These are phyloP conservation scores for Cylloceria caligata DNA, from an alignment of 2,888 invertebrate species.

Conservation along the genomic window DNA sequence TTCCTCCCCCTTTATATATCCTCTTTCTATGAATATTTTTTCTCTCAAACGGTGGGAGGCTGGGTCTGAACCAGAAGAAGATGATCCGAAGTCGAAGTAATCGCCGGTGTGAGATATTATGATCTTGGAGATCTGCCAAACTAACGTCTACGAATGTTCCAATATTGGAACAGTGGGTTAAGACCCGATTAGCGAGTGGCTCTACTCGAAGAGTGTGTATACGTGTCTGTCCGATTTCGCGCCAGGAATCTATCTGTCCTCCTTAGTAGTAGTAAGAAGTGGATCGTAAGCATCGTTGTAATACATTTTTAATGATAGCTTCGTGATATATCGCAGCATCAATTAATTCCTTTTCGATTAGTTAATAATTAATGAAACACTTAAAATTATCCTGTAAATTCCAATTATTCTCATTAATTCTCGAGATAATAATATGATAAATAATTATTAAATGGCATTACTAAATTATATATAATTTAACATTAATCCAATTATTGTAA, in stretches of 20 bases:
- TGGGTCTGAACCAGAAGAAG: slow-evolving; percentile 22
- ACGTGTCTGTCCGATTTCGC: background rate
- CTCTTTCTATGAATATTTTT: slow-evolving; percentile 29
- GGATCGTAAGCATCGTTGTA: background rate
- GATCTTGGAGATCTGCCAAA: slow-evolving; percentile 69
- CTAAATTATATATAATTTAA: background rate
- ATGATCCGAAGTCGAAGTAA: slow-evolving; percentile 60
- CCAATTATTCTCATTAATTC: background rate
- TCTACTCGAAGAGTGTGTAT: slow-evolving; percentile 22
- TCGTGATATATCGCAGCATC: background rate
- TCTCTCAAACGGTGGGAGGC: slow-evolving; percentile 34
- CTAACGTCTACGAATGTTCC: slow-evolving; percentile 68
- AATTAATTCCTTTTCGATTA: background rate
- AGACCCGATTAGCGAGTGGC: slow-evolving; percentile 67
- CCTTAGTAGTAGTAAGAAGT: background rate
- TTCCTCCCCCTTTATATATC: background rate
- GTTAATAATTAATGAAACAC: too few relatives aligned
- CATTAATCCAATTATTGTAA: background rate
- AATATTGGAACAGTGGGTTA: slow-evolving; percentile 71
- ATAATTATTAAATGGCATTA: background rate
- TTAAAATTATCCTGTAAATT: background rate
- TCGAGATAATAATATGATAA: background rate
- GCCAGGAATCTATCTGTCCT: background rate
- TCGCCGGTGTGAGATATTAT: slow-evolving; percentile 63
- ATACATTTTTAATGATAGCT: background rate